A percentile compares a stretch with the other conserved stretches of the same genome.
phyloP scores from a whole-genome alignment of 2,888 invertebrate species.

The Leistus spinibarbis region DNA sequence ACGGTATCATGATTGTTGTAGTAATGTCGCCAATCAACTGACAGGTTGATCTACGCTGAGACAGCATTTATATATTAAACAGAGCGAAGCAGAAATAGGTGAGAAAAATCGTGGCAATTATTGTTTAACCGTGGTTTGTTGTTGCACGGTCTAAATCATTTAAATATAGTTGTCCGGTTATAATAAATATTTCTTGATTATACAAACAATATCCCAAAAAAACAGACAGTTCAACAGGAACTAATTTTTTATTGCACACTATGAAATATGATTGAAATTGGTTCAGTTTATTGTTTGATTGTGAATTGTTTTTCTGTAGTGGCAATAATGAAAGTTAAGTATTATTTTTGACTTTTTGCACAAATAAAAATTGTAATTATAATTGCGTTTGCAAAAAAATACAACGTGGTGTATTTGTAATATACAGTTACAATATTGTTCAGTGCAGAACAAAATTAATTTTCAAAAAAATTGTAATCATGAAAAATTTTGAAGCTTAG shows the following conservation, averaged over 20 bases:
- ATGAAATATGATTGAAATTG: not conserved
- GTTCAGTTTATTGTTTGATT: not conserved
- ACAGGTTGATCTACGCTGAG: not conserved
- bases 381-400: not conserved
- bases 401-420: too few species aligned
- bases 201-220: not conserved
- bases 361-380: not conserved
- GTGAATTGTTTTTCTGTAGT: not conserved
- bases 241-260: not conserved
- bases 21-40: slow-evolving; percentile 14
- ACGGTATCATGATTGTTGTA: slow-evolving; percentile 10
- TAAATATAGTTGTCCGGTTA: slow-evolving; percentile 4
- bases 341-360: not conserved
- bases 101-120: slow-evolving; percentile 24
- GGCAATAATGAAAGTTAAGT: not conserved
- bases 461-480: too few species aligned
- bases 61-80: slow-evolving; percentile 35
- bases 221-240: not conserved
- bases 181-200: slow-evolving; percentile 15
- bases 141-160: slow-evolving; percentile 14
- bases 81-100: slow-evolving; percentile 27
- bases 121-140: slow-evolving; percentile 30
- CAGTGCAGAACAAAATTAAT: too few species aligned
- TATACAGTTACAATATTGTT: too few species aligned
- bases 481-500: too few species aligned